Base-by-base conservation (phyloP, 2,888 invertebrate species). In the Xiphydria camelus region DNA sequence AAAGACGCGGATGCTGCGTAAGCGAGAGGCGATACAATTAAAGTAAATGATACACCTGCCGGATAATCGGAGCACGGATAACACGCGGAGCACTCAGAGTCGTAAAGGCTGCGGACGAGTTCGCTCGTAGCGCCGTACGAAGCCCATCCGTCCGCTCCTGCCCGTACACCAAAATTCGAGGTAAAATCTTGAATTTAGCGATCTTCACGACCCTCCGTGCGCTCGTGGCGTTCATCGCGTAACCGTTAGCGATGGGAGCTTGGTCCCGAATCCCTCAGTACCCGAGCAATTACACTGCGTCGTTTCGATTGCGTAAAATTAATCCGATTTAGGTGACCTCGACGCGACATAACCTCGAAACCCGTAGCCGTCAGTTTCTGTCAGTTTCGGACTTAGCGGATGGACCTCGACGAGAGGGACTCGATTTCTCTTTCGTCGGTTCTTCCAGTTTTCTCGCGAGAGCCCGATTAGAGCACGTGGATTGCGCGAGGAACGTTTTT, bases 241-340 rank as follows among this genome's bases (percentile, higher is more conserved):
- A 33, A 41, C 42, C 49, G 50, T 43, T 39, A 36, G 42, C 23
- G 15, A 21, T 53, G 40, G 47, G 39, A 49, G 49, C 57, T 47
- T 37, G 46, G 42, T 42, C 45, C 25, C 47, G 49, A 41, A 47
- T 39, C 35, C 41, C 52, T 52, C 46, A 35, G 50, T 54, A 45
- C 37, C 41, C 50, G 48, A 55, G 53, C 61, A 61, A 64, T 68
- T 64, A 60, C 64, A 56, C 61, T 60, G 57, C 61, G 57, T 68
- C 57, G 59, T 46, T 50, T 53, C 49, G 64, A 65, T 72, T 72
- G 72, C 70, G 68, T 70, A 72, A 72, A 72, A 70, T 70, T 69
- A 72, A 72, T 72, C 70, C 69, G 61, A 72, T 72, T 72, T 70
- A 69, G 62, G 62, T 70, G 72, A 72, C 72, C 72, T 72, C 72